These are phyloP conservation scores for Syrmaticus mikado DNA, from an alignment of 2,113 vertebrate species.

Conservation along the genomic window DNA sequence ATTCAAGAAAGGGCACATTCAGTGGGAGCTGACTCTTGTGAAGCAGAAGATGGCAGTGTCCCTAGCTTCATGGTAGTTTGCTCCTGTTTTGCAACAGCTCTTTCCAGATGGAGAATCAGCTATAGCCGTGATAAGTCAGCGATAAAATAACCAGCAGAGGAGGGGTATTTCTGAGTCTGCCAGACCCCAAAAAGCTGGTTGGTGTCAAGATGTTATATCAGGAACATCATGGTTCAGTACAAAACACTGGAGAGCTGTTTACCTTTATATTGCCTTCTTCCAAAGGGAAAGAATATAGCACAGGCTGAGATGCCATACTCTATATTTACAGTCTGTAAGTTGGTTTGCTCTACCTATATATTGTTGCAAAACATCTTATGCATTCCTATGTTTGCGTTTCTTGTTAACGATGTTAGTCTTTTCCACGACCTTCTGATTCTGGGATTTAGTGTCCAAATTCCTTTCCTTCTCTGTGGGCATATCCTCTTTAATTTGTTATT, in stretches of 20 bases:
- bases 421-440: background rate
- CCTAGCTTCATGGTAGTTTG: background rate
- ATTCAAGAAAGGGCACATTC: background rate
- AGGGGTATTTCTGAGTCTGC: background rate
- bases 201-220: background rate
- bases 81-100: background rate
- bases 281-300: background rate
- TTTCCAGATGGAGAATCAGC: background rate
- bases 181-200: background rate
- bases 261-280: background rate
- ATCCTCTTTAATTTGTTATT: background rate
- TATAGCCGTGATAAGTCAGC: background rate
- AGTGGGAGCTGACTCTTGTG: background rate
- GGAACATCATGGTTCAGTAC: background rate
- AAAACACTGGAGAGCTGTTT: background rate
- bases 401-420: background rate
- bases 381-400: background rate
- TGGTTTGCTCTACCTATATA: background rate
- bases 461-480: background rate
- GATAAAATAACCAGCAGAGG: background rate
- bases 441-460: background rate
- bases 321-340: background rate
- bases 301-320: background rate
- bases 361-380: background rate
- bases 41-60: background rate